Evolutionary conservation across 2,888 invertebrate genomes (phyloP), one percentile per base, ranked within the genome.

Genomic region (Hecatera dysodea): DNA sequence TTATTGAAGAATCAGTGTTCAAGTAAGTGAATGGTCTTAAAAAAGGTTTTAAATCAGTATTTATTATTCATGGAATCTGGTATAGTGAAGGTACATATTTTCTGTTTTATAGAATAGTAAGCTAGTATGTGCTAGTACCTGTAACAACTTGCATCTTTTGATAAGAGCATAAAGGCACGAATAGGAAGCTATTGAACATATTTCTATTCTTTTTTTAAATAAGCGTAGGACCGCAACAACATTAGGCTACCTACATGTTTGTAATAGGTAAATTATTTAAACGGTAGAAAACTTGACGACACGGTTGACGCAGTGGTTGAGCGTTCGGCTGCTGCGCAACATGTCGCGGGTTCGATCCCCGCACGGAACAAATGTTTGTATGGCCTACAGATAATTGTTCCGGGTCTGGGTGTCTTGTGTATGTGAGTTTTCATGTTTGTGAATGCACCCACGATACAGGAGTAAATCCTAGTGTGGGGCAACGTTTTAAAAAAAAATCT

Each of bases 1-100:
- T 79, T 44, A 48, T 65, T 17, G 75, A 75, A 9, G 81, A 84
- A 17, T 24, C 71, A 19, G 73, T 76, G 22, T 42, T 83, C 5
- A 77, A 78, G 89, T 89, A 78, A 82, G 76, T 78, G 27, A 9
- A 29, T 36, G 24, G 3, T 46, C 9, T 53, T 29, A n/a, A n/a
- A 29, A 5, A 6, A 27, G 24, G 2, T 42, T 15, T 0, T 17
- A 17, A 9, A 11, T 3, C 8, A 3, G 11, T n/a, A 46, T 2
- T 19, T 44, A 19, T n/a, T 46, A 19, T 46, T 19, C 46, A 46
- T 46, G 46, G 46, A n/a, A n/a, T 7, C 9, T 46, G 7, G 44
- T n/a, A n/a, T n/a, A n/a, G 17, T 19, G 7, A 17, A 19, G 19
- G 44, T 17, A n/a, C 9, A 7, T 46, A n/a, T n/a, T n/a, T 7